A percentile compares a stretch with the other conserved stretches of the same genome.
Evolutionary conservation across 2,888 invertebrate genomes (phyloP).

Genomic region (Drosophila trichaetosa): DNA sequence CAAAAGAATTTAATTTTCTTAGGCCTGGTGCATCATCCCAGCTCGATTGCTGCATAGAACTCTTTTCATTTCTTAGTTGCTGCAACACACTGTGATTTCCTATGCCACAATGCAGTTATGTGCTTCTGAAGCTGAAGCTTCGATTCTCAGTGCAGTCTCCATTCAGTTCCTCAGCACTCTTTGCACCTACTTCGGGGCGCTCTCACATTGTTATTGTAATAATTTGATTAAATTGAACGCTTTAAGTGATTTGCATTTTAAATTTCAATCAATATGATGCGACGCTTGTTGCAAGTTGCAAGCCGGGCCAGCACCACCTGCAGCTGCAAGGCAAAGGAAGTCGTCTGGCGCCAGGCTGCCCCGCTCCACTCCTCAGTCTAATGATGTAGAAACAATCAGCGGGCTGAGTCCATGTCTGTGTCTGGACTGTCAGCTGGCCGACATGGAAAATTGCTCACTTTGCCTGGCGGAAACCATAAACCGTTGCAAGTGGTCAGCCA

Average conservation of each 20-base stretch:
- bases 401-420: conserved; percentile 23
- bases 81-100: neutral
- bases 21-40: neutral
- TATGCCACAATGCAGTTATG: neutral
- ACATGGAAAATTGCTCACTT: conserved; percentile 59
- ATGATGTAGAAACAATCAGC: conserved; percentile 62
- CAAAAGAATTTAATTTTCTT: neutral
- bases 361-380: conserved; percentile 28
- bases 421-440: conserved; percentile 14
- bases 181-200: neutral
- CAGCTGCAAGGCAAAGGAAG: conserved; percentile 45
- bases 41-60: neutral
- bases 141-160: neutral
- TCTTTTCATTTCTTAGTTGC: neutral
- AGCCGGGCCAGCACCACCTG: conserved; percentile 14
- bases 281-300: conserved; percentile 35
- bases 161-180: neutral
- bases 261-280: conserved; percentile 80
- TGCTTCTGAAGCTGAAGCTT: neutral
- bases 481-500: conserved; percentile 49
- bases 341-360: conserved; percentile 57
- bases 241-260: conserved; percentile 81
- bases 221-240: conserved; percentile 81
- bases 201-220: conserved; percentile 63
- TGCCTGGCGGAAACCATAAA: conserved; percentile 68